Evolutionary conservation across 2,113 vertebrate species (phyloP).

Genomic region (Enhydra lutris): DNA sequence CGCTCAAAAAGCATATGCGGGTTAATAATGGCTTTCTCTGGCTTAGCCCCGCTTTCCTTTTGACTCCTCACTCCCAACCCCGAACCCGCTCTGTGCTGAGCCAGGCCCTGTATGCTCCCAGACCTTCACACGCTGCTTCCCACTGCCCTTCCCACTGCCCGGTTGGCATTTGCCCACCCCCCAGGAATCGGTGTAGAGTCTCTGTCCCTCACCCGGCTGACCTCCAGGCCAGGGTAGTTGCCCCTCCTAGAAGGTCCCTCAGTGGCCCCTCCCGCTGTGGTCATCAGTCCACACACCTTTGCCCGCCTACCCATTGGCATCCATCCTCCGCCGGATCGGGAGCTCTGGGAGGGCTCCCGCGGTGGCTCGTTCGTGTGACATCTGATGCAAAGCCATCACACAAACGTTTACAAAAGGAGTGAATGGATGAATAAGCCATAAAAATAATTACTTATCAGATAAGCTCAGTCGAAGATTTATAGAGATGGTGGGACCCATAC

Average conservation of each 20-base stretch:
- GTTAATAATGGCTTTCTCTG: background rate
- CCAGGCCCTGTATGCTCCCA: too few relatives aligned
- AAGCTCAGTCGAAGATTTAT: background rate
- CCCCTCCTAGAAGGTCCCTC: background rate
- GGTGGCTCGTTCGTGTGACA: fast-evolving
- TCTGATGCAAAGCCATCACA: background rate
- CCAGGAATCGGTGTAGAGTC: background rate
- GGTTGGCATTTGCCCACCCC: background rate
- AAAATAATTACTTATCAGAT: background rate
- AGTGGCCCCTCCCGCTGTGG: background rate
- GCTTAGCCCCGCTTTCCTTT: background rate
- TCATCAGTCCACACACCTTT: background rate
- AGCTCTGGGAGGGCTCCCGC: background rate
- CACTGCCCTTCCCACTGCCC: too few relatives aligned
- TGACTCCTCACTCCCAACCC: background rate
- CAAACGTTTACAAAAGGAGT: background rate
- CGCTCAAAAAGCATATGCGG: background rate
- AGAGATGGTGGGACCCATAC: background rate
- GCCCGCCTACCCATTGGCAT: background rate
- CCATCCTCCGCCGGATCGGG: background rate
- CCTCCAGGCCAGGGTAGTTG: background rate
- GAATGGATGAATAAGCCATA: background rate
- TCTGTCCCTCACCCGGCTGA: background rate
- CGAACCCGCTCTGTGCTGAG: background rate
- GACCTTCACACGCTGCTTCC: background rate